These are phyloP conservation scores for Nannobrachium achirus DNA, from an alignment of 2,113 vertebrate genomes.

Conservation along the genomic window DNA sequence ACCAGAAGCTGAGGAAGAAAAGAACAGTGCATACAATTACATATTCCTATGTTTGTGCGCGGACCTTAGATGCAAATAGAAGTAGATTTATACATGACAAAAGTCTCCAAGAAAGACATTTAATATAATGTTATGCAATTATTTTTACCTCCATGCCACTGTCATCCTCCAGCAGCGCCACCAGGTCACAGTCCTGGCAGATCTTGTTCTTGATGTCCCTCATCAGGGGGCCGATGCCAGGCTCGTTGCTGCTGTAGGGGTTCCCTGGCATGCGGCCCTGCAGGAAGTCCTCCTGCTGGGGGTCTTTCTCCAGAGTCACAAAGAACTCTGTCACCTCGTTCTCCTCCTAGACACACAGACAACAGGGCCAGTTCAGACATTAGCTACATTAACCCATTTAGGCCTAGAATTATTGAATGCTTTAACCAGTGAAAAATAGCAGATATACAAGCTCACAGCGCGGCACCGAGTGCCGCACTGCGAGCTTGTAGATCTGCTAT, in stretches of 20 bases:
- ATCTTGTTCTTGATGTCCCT: conserved; percentile 99
- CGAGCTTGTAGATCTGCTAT: too few species aligned
- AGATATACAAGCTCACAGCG: too few species aligned
- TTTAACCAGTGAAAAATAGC: too few species aligned
- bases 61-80: too few species aligned
- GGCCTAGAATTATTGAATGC: too few species aligned
- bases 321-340: conserved; percentile 99
- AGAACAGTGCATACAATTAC: neutral
- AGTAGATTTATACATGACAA: too few species aligned
- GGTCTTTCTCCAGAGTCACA: conserved; percentile 97
- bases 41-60: too few species aligned
- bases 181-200: conserved; percentile 98
- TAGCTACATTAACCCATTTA: neutral
- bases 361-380: neutral
- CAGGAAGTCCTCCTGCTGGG: conserved; percentile 98
- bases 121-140: neutral
- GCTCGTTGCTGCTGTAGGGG: conserved; percentile 97
- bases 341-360: conserved; percentile 84
- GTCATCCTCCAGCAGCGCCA: conserved; percentile 96
- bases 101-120: neutral
- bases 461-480: too few species aligned
- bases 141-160: conserved; percentile 95
- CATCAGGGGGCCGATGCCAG: conserved; percentile 96
- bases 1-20: conserved; percentile 87
- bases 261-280: conserved; percentile 99